A percentile compares a stretch with the other conserved stretches of the same genome.
These are phyloP conservation scores for Tetramorium bicarinatum DNA, from an alignment of 2,888 invertebrate species.

Conservation along the genomic window DNA sequence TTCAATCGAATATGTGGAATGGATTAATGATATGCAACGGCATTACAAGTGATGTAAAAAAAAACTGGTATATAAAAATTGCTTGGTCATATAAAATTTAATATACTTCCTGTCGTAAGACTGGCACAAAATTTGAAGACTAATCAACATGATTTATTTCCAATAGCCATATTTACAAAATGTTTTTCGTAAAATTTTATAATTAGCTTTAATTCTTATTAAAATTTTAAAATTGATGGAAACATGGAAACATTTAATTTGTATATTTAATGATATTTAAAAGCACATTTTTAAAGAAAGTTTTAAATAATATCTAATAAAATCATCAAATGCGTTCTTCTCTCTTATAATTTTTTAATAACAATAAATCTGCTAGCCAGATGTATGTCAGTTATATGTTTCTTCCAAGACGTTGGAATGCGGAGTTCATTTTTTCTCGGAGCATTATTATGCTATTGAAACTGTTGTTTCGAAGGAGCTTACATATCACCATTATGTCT, in stretches of 20 bases:
- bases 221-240: conserved; percentile 6
- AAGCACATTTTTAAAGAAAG: conserved; percentile 7
- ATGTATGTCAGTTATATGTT: conserved; percentile 13
- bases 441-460: no score
- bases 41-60: conserved; percentile 60
- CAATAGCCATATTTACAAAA: conserved; percentile 5
- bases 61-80: conserved; percentile 7
- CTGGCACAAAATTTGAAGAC: background rate
- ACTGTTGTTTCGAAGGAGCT: no score
- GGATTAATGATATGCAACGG: conserved; percentile 69
- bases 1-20: conserved; percentile 53
- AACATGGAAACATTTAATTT: background rate
- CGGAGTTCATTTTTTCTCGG: no score
- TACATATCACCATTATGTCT: no score
- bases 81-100: background rate
- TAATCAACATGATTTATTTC: conserved; percentile 22
- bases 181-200: conserved; percentile 8
- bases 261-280: background rate
- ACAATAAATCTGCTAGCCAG: conserved; percentile 1
- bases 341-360: conserved; percentile 6
- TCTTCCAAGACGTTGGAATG: conserved; percentile 13
- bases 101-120: conserved; percentile 19
- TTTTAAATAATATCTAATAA: conserved; percentile 21
- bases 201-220: background rate
- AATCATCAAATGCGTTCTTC: background rate